Conservation (phyloP, 2,113 vertebrate species). For the human region DNA sequence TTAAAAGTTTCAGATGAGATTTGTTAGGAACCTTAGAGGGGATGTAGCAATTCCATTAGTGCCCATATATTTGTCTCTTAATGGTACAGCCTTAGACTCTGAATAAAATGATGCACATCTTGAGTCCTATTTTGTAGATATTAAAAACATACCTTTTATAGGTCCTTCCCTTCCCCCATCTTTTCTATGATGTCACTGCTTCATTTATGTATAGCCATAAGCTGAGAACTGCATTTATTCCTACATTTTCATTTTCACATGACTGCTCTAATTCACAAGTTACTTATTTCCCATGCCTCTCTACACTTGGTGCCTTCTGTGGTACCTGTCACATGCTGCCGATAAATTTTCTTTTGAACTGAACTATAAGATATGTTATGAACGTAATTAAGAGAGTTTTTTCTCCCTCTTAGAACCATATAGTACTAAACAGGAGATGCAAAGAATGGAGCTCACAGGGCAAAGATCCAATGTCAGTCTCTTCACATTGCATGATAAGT, state of each 20-base stretch:
- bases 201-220: neutral
- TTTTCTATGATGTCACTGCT: neutral
- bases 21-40: neutral
- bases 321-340: neutral
- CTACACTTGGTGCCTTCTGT: neutral
- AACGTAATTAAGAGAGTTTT: neutral
- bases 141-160: neutral
- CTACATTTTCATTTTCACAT: neutral
- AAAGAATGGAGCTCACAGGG: neutral
- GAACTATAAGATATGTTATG: neutral
- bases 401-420: neutral
- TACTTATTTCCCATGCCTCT: neutral
- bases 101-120: neutral
- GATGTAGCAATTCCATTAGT: neutral
- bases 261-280: neutral
- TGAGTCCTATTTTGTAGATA: neutral
- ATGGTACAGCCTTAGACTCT: neutral
- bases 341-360: neutral
- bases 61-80: neutral
- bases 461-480: slow-evolving; percentile 34
- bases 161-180: neutral
- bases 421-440: neutral
- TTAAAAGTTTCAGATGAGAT: neutral
- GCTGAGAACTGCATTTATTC: neutral
- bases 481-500: slow-evolving; percentile 13